Evolutionary conservation across 2,888 invertebrate species (phyloP).

Genomic region (Vesta saturnalis): DNA sequence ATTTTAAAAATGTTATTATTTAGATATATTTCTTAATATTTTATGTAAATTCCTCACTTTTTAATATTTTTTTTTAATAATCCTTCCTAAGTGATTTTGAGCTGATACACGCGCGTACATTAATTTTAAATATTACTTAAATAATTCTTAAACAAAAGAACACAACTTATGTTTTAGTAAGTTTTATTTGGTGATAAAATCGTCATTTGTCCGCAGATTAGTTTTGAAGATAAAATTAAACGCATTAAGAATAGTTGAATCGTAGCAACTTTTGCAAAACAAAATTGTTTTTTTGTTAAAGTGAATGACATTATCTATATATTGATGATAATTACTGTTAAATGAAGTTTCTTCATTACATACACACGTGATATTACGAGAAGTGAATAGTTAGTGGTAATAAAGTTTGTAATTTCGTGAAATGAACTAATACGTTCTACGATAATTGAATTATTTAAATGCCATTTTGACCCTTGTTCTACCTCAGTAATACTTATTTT

Average conservation of each 20-base stretch:
- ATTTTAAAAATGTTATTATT: slow-evolving; percentile 10
- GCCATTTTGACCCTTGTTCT: no score
- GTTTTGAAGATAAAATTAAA: neutral
- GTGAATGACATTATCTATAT: no score
- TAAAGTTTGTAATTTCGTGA: no score
- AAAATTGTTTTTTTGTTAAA: no score
- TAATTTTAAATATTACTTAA: neutral
- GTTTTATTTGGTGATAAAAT: neutral
- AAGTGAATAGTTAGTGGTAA: no score
- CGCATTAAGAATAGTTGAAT: neutral
- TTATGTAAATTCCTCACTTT: neutral
- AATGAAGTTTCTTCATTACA: no score
- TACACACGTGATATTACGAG: no score
- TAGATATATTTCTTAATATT: neutral
- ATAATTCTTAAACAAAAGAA: neutral
- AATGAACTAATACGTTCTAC: no score
- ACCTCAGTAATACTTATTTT: no score
- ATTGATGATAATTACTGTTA: no score
- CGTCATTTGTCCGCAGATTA: neutral
- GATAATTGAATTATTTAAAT: no score
- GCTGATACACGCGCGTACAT: neutral
- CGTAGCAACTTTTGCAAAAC: neutral
- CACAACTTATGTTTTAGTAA: neutral
- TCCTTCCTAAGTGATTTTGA: neutral
- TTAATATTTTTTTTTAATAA: neutral